A percentile compares a stretch with the other conserved stretches of the same genome.
These are phyloP conservation scores for Brachionichthys hirsutus DNA, from an alignment of 2,113 vertebrate genomes.

Conservation along the genomic window DNA sequence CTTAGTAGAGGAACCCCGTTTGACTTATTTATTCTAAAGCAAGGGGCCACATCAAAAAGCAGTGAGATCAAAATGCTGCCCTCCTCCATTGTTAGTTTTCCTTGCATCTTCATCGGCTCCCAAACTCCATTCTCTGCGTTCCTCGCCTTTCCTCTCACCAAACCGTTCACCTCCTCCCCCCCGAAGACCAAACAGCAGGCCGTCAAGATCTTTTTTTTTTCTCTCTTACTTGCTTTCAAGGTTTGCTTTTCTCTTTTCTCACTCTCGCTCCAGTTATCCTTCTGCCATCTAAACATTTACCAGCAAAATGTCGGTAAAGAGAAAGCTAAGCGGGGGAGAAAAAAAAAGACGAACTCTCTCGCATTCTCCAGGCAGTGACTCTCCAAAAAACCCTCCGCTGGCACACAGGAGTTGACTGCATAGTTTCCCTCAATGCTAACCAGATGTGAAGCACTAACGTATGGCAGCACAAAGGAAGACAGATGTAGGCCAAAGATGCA, in stretches of 20 bases:
- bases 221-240: conserved; percentile 24
- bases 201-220: conserved; percentile 18
- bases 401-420: conserved; percentile 77
- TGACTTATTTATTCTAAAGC: conserved; percentile 29
- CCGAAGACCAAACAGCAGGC: conserved; percentile 25
- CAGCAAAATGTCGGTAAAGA: conserved; percentile 59
- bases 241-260: conserved; percentile 47
- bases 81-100: conserved; percentile 16
- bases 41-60: not conserved
- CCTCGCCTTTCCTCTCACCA: conserved; percentile 20
- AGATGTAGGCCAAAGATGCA: conserved; percentile 73
- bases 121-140: conserved; percentile 22
- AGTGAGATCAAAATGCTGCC: conserved; percentile 11
- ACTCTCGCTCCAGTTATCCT: conserved; percentile 40
- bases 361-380: conserved; percentile 68
- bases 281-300: conserved; percentile 62
- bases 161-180: conserved; percentile 27
- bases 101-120: not conserved
- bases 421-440: conserved; percentile 79
- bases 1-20: conserved; percentile 22
- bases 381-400: conserved; percentile 70
- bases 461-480: conserved; percentile 72
- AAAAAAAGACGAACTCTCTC: conserved; percentile 46
- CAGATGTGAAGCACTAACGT: conserved; percentile 82
- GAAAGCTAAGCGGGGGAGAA: not conserved